Percentiles rank a stretch among this genome's conserved stretches.
Conservation (phyloP, 2,888 invertebrate genomes). For the Oscheius sp. region DNA sequence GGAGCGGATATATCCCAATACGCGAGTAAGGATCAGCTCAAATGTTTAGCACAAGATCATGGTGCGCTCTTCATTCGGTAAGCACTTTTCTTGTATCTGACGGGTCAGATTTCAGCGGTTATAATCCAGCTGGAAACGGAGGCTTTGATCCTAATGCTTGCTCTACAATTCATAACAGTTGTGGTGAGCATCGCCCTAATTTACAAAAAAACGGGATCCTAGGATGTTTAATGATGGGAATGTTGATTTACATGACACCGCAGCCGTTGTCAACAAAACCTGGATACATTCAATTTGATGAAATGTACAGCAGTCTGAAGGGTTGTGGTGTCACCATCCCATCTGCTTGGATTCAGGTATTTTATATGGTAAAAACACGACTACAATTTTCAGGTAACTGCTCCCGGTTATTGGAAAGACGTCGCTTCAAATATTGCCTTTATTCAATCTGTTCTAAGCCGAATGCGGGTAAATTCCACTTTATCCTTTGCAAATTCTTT, state of each 20-base stretch:
- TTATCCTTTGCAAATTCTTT: background rate
- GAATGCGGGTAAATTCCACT: slow-evolving; percentile 2
- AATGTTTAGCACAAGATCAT: no score
- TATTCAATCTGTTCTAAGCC: background rate
- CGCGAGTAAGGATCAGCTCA: no score
- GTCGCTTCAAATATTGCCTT: background rate
- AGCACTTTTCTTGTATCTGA: no score
- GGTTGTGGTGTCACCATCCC: background rate
- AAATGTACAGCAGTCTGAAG: background rate
- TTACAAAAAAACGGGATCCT: no score
- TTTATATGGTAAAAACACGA: background rate
- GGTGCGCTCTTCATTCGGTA: no score
- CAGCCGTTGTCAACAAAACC: slow-evolving; percentile 35
- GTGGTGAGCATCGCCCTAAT: slow-evolving; percentile 7
- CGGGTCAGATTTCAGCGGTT: no score
- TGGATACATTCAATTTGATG: slow-evolving; percentile 7
- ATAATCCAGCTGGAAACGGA: slow-evolving; percentile 53
- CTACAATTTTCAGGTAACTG: background rate
- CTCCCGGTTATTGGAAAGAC: background rate
- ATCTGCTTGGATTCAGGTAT: slow-evolving; percentile 16
- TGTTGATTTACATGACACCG: slow-evolving; percentile 58
- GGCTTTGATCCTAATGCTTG: slow-evolving; percentile 47
- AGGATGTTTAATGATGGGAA: no score
- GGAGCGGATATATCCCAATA: no score
- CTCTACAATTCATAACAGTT: slow-evolving; percentile 48